Evolutionary conservation across 1,140 invertebrate genomes (phyloP), one percentile per base, ranked within the genome.

Genomic region (Bombus fervidus): DNA sequence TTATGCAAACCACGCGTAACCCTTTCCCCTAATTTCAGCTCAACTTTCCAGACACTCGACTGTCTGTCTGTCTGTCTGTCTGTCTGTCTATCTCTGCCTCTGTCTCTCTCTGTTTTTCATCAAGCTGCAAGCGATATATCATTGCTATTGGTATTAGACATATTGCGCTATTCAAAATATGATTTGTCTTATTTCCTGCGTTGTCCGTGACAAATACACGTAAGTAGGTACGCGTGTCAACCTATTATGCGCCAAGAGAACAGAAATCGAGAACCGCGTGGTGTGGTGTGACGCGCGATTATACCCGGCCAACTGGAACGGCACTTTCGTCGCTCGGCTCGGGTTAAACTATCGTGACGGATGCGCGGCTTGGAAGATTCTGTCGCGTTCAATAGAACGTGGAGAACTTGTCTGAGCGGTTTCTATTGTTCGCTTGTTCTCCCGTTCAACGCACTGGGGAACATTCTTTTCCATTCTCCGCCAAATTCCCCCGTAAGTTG

Each of bases 41-140:
- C 18, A 83, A 89, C 84, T 83, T 86, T 89, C 72, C 80, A 84
- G 72, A 90, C 77, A 34, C n/a, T 64, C 68, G 22, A 28, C 3
- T 41, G 37, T 0, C 37, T 28, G 3, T 34, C 31, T 22, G 22
- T 71, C 8, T 71, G 37, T 28, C 37, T 28, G 9, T 34, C 31
- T 10, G 3, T 25, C 22, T 13, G 10, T 18, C 18, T 43, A 1
- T 22, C 43, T 43, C 47, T 53, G 47, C 13, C 3, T 43, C 13
- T 47, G 43, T 47, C 43, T 43, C 12, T 39, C 22, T 25, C 68
- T 69, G 4, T 37, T 25, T 39, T 15, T 39, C 47, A 53, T 18
- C 47, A 53, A 22, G 9, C 3, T 39, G 1, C 34, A 28, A 69
- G 47, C 47, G 18, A 22, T 53, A 22, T 53, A 22, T 22, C 47